Percentiles rank a stretch among this genome's conserved stretches.
Evolutionary conservation across 2,888 invertebrate species (phyloP).

Genomic region (Rhamnusium bicolor): DNA sequence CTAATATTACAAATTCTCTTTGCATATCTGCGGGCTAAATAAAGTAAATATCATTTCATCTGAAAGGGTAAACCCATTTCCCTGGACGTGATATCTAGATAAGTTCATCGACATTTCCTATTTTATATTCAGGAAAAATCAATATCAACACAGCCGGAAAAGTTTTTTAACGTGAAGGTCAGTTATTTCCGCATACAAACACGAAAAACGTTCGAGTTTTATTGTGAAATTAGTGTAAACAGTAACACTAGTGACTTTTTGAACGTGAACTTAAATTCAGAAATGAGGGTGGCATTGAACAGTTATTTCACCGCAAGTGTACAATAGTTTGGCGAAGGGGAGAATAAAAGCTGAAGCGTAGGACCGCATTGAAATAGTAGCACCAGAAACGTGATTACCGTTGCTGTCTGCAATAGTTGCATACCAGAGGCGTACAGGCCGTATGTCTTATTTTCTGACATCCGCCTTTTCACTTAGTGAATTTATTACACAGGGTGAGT

Average conservation of each 20-base stretch:
- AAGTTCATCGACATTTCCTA: slow-evolving; percentile 10
- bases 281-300: slow-evolving; percentile 7
- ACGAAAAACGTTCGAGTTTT: not conserved
- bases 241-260: slow-evolving; percentile 6
- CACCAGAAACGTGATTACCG: slow-evolving; percentile 28
- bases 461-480: not conserved
- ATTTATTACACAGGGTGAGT: too few relatives aligned
- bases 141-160: not conserved
- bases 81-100: not conserved
- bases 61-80: not conserved
- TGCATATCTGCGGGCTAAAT: not conserved
- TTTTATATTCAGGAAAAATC: slow-evolving; percentile 13
- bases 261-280: slow-evolving; percentile 28
- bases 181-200: slow-evolving; percentile 15
- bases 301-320: slow-evolving; percentile 24
- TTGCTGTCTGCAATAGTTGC: slow-evolving; percentile 23
- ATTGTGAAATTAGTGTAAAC: slow-evolving; percentile 11
- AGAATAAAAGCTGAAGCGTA: slow-evolving; percentile 25
- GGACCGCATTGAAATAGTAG: slow-evolving; percentile 17
- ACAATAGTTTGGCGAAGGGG: slow-evolving; percentile 20
- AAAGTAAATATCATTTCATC: slow-evolving; percentile 1
- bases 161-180: not conserved
- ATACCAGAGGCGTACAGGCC: slow-evolving; percentile 14
- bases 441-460: not conserved
- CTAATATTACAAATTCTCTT: not conserved